Evolutionary conservation across 2,113 vertebrate genomes (phyloP), one percentile per base, ranked within the genome.

Genomic region (Gopherus flavomarginatus): DNA sequence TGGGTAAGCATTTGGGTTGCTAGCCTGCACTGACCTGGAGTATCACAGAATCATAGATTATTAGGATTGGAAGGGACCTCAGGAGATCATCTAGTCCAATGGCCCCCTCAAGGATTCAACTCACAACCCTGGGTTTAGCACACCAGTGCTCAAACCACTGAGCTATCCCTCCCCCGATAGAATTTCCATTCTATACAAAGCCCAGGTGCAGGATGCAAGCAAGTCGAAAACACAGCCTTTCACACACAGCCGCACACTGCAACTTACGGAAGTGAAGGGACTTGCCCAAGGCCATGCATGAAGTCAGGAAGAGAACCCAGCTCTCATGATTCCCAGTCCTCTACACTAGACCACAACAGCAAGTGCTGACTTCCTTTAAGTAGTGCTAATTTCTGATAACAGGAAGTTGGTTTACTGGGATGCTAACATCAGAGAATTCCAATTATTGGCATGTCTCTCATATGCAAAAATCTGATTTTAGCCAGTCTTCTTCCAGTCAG

Each of bases 341-440:
- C 42, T 80, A 22, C 47, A 11, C 49, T 38, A 86, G 38, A 26
- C 52, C 12, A 21, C 7, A 5, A 21, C 59, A 17, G 2, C n/a
- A 14, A 0, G 0, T 7, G 75, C 2, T 11, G 52, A 44, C 1
- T 0, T 13, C 75, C 47, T 5, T 0, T 3, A 11, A 52, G 29
- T 5, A 22, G 17, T 26, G 21, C 62, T 87, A 80, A 38, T 13
- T 69, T 88, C 14, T 2, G 2, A 35, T n/a, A 8, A 19, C 44
- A 13, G 35, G 8, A 90, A 57, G 13, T 22, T 85, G 6, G 81
- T 27, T 77, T 14, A 12, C 6, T 47, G 42, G n/a, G 0, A 78
- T 12, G 24, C 12, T 26, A 44, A 44, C 14, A 3, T 77, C 24
- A 26, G 11, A 87, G 59, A 31, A 85, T 24, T 75, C 69, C 72